These are phyloP conservation scores for Dryocosmus kuriphilus DNA, from an alignment of 2,888 invertebrate species.

Conservation along the genomic window DNA sequence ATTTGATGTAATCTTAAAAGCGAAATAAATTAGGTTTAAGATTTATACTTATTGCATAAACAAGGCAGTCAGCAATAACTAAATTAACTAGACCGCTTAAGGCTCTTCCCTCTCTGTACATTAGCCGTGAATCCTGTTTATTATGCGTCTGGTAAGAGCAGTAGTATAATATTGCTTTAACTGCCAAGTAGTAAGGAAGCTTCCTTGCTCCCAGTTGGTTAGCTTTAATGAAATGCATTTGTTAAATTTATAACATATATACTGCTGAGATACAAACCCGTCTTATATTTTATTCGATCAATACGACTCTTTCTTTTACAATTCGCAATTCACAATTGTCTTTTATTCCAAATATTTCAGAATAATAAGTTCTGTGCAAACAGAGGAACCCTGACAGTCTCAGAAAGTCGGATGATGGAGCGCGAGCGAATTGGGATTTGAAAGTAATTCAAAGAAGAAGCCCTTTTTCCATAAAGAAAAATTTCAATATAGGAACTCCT, in stretches of 20 bases:
- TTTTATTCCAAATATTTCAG: not conserved
- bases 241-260: slow-evolving; percentile 34
- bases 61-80: not conserved
- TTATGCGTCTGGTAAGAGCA: slow-evolving; percentile 50
- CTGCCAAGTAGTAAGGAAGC: slow-evolving; percentile 50
- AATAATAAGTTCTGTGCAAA: not conserved
- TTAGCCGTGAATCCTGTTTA: slow-evolving; percentile 55
- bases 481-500: not conserved
- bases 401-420: not conserved
- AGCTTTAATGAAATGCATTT: slow-evolving; percentile 62
- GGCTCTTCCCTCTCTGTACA: slow-evolving; percentile 43
- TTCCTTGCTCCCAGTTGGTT: slow-evolving; percentile 42
- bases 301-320: not conserved
- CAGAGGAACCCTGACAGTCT: not conserved
- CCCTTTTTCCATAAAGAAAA: not conserved
- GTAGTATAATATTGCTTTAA: slow-evolving; percentile 59
- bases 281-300: not conserved
- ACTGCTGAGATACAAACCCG: not conserved
- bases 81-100: slow-evolving; percentile 45
- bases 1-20: not conserved
- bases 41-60: not conserved
- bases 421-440: not conserved
- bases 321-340: not conserved
- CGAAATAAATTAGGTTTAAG: not conserved
- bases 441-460: not conserved